Evolutionary conservation across 92 coral and sea anemone species (phyloP).

Genomic region (Porites cylindrica): DNA sequence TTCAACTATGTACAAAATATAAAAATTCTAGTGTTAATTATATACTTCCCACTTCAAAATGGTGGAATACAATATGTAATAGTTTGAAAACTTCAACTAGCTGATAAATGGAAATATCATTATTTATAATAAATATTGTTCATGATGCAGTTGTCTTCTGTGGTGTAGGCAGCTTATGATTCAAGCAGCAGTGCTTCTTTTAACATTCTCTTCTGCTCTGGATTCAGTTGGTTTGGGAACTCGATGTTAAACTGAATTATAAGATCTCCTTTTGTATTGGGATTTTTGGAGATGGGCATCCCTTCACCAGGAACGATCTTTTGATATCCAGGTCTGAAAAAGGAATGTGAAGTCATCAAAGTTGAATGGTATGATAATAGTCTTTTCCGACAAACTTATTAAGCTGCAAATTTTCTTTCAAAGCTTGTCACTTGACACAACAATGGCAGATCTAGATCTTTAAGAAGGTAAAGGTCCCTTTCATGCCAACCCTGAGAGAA

Average conservation of each 20-base stretch:
- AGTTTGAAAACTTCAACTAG: constrained; percentile 4
- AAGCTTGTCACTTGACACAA: too few species aligned
- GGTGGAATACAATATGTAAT: neutral
- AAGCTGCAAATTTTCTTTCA: too few species aligned
- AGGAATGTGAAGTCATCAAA: neutral
- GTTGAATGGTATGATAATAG: too few species aligned
- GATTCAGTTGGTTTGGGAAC: constrained; percentile 93
- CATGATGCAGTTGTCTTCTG: too few species aligned
- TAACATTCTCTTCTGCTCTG: constrained; percentile 95
- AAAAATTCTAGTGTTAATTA: constrained; percentile 11
- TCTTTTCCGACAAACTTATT: too few species aligned
- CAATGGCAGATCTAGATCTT: too few species aligned
- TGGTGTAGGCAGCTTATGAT: neutral
- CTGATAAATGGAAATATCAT: neutral
- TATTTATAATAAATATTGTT: constrained; percentile 17
- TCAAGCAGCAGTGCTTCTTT: constrained; percentile 86
- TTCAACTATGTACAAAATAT: constrained; percentile 48
- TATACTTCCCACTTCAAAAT: neutral
- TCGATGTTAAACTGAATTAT: constrained; percentile 91
- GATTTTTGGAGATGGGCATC: constrained; percentile 92
- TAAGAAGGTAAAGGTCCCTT: too few species aligned
- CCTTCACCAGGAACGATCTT: constrained; percentile 95
- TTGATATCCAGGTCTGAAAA: constrained; percentile 88
- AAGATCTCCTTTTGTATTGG: constrained; percentile 85
- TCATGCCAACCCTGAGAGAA: too few species aligned